Evolutionary conservation across 2,113 vertebrate genomes (phyloP).

Genomic region (Crotalus tigris): DNA sequence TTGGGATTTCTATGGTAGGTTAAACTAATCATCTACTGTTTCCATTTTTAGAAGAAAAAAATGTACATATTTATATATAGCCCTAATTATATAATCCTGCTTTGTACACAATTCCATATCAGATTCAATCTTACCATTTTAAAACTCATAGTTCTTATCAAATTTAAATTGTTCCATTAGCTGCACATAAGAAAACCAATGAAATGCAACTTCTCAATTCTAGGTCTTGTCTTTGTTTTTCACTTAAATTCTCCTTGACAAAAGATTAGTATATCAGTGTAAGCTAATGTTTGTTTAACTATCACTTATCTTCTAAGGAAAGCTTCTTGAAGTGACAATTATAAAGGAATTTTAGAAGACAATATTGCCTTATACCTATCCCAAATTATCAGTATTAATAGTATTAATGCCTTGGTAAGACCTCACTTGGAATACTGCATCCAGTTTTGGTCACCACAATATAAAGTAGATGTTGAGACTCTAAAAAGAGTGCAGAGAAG

Average conservation of each 20-base stretch:
- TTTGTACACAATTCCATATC: neutral
- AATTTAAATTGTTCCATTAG: neutral
- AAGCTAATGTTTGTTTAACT: neutral
- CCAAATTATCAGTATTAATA: neutral
- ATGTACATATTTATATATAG: neutral
- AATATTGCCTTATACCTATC: neutral
- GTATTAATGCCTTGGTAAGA: no score
- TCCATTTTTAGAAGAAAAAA: neutral
- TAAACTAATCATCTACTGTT: neutral
- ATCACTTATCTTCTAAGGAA: neutral
- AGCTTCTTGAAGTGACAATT: neutral
- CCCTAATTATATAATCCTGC: neutral
- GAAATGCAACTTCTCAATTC: neutral
- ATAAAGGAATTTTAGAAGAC: neutral
- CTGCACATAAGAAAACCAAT: neutral
- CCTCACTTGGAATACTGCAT: no score
- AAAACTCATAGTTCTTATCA: neutral
- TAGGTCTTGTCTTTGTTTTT: neutral
- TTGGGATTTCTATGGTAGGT: neutral
- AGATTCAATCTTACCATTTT: neutral
- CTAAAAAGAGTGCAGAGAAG: no score
- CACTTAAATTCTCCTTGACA: neutral
- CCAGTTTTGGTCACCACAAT: no score
- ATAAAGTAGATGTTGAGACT: no score
- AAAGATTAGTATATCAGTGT: neutral